A percentile compares a stretch with the other conserved stretches of the same genome.
These are phyloP conservation scores for Danio kyathit DNA, from an alignment of 2,797 vertebrate species.

Conservation along the genomic window DNA sequence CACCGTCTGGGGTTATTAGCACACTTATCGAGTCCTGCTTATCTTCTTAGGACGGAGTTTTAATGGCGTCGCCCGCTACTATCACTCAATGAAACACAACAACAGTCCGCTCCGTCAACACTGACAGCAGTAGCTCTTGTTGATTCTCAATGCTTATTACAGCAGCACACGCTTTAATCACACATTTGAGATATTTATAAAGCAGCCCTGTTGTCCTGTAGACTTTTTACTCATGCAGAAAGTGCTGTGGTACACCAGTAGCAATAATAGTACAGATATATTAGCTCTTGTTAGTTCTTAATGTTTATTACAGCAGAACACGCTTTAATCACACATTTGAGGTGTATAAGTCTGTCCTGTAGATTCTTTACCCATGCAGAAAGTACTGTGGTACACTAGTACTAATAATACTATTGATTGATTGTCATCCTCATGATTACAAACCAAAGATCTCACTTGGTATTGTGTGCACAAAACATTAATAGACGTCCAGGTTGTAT, in stretches of 20 bases:
- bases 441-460: background rate
- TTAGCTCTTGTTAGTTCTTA: too few relatives aligned
- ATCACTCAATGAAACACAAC: slow-evolving; percentile 33
- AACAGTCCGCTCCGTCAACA: background rate
- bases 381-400: background rate
- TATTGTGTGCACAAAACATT: background rate
- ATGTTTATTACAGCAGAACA: too few relatives aligned
- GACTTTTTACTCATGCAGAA: too few relatives aligned
- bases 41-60: slow-evolving; percentile 57
- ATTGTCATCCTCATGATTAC: background rate
- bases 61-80: background rate
- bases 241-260: too few relatives aligned
- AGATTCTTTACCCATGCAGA: too few relatives aligned
- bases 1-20: slow-evolving; percentile 16
- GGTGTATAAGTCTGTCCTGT: too few relatives aligned
- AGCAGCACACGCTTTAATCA: too few relatives aligned
- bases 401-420: too few relatives aligned
- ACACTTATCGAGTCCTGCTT: slow-evolving; percentile 62
- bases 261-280: too few relatives aligned
- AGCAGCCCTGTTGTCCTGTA: too few relatives aligned
- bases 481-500: background rate
- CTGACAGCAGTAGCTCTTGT: background rate
- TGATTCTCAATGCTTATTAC: background rate
- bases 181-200: too few relatives aligned
- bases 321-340: too few relatives aligned